Evolutionary conservation across 2,113 vertebrate species (phyloP).

Genomic region (Pelmatolapia mariae): DNA sequence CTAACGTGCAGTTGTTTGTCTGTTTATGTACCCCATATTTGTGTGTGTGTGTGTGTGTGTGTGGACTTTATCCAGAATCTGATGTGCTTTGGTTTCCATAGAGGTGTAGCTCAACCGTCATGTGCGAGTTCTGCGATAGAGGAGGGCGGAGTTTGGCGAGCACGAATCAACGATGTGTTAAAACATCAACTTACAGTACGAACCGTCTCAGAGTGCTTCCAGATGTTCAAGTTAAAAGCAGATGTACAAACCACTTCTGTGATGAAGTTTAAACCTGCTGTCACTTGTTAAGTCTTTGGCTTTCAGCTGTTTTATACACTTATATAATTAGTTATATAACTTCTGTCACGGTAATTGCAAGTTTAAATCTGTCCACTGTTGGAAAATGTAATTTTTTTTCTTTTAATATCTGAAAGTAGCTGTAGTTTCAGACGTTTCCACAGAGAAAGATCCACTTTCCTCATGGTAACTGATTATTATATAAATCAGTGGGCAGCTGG

Average conservation of each 20-base stretch:
- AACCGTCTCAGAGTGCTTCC: not conserved
- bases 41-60: not conserved
- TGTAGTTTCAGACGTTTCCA: not conserved
- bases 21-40: not conserved
- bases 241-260: conserved; percentile 16
- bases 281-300: not conserved
- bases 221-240: conserved; percentile 18
- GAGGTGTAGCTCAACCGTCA: not conserved
- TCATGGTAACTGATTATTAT: not conserved
- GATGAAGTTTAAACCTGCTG: conserved; percentile 2
- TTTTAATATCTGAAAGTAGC: not conserved
- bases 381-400: not conserved
- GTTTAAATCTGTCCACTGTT: not conserved
- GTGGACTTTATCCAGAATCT: not conserved
- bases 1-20: not conserved
- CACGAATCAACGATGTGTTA: conserved; percentile 2
- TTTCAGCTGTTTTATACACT: not conserved
- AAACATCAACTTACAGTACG: not conserved
- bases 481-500: not conserved
- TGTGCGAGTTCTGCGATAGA: not conserved
- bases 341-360: not conserved
- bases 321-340: not conserved
- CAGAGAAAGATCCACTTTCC: not conserved
- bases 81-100: not conserved
- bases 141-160: not conserved